Evolutionary conservation across 2,797 vertebrate species (phyloP), one percentile per base, ranked within the genome.

Genomic region (Cynopterus sphinx): DNA sequence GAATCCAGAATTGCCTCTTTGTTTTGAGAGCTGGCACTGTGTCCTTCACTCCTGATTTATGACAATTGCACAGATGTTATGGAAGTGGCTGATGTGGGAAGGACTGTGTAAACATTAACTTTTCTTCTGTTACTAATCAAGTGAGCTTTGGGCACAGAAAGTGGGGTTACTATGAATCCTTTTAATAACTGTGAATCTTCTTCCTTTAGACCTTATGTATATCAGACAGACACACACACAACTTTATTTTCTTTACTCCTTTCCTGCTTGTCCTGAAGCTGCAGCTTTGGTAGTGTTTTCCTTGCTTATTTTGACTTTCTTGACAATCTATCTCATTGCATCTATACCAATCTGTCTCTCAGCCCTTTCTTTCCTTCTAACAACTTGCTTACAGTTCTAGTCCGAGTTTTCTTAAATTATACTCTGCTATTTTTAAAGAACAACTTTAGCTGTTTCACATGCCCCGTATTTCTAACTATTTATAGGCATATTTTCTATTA

Each of bases 41-140:
- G 73, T 87, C 89, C 77, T 46, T 74, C 53, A 63, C 81, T 96
- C 53, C 63, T 96, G 70, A 92, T 90, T 96, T 96, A 96, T 68
- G 90, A 90, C 90, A 88, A 19, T 46, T 8, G 11, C 24, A 46
- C n/a, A 57, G 88, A 74, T 39, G 2, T 87, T 90, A 93, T 91
- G 87, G 75, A 55, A 93, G 43, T 61, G 93, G 89, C 93, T 91
- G 95, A 87, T 94, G 94, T 94, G 91, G 46, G n/a, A 67, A 61
- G 87, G 53, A 59, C 61, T 70, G 75, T 94, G 91, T 87, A 83
- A 96, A 93, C 21, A 83, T 85, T 96, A 51, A 74, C 93, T 87
- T 82, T 95, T 67, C 93, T 89, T 93, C 91, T 94, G 94, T 94
- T 86, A 86, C 39, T 96, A 82, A 93, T 92, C 91, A 95, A 82